Conservation (phyloP, 2,113 vertebrate species). For the Oostethus manadensis region DNA sequence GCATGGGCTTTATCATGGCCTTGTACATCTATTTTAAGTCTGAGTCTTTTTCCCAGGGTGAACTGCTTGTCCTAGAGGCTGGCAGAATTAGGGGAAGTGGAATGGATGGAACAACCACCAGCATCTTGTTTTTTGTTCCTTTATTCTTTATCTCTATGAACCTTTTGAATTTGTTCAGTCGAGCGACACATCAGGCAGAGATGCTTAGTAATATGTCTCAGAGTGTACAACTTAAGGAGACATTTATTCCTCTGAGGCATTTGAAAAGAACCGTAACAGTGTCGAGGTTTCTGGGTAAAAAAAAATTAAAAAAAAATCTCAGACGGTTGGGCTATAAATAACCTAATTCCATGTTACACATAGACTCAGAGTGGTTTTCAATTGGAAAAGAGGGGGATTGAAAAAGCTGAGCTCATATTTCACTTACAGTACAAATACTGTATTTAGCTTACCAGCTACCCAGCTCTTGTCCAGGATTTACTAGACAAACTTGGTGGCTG, state of each 20-base stretch:
- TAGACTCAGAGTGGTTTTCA: conserved; percentile 9
- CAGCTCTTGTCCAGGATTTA: not conserved
- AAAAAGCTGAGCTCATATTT: conserved; percentile 1
- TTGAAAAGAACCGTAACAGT: conserved; percentile 24
- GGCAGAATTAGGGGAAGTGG: conserved; percentile 46
- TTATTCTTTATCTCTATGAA: conserved; percentile 18
- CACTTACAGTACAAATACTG: too few relatives aligned
- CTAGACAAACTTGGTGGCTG: not conserved
- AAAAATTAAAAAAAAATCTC: not conserved
- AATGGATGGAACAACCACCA: conserved; percentile 46
- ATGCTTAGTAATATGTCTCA: conserved; percentile 13
- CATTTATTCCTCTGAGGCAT: conserved; percentile 25
- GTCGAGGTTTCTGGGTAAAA: conserved; percentile 9
- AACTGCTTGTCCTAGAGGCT: conserved; percentile 38
- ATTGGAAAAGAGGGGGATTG: conserved; percentile 6
- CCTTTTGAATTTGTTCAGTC: conserved; percentile 41
- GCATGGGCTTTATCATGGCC: conserved; percentile 23
- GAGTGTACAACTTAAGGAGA: conserved; percentile 27
- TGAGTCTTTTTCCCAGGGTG: conserved; percentile 49
- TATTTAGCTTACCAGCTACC: not conserved
- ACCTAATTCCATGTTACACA: conserved; percentile 20
- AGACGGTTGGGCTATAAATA: conserved; percentile 42
- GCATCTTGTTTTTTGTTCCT: conserved; percentile 16
- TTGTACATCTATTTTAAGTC: conserved; percentile 58
- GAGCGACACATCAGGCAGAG: conserved; percentile 19